These are phyloP conservation scores for Cinara cedri DNA, from an alignment of 2,888 invertebrate species.

Conservation along the genomic window DNA sequence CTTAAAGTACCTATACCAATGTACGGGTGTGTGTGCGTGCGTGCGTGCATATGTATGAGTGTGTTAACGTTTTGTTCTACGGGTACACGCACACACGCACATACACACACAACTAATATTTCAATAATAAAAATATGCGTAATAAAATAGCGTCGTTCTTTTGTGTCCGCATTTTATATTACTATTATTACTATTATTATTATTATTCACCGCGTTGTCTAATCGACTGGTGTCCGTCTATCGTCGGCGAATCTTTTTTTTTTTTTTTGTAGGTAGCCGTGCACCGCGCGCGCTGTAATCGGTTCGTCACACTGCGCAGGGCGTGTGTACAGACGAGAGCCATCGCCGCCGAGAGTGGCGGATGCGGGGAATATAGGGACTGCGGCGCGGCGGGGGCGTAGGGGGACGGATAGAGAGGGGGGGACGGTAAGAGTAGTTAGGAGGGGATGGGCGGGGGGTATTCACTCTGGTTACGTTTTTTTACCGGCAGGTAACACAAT, in stretches of 20 bases:
- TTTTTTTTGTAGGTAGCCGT: conserved; percentile 36
- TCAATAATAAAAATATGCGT: conserved; percentile 23
- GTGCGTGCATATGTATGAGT: background rate
- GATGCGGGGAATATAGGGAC: conserved; percentile 20
- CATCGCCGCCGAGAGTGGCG: conserved; percentile 11
- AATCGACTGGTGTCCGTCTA: conserved; percentile 41
- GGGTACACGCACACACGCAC: too few relatives aligned
- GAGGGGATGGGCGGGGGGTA: too few relatives aligned
- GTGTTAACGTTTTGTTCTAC: background rate
- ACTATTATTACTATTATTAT: background rate
- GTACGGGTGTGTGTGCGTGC: background rate
- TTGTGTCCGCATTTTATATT: conserved; percentile 15
- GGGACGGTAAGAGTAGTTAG: too few relatives aligned
- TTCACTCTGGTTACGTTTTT: conserved; percentile 53
- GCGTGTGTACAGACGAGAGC: conserved; percentile 52
- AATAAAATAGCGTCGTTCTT: background rate
- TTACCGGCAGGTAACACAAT: conserved; percentile 53
- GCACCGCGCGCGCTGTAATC: conserved; percentile 25
- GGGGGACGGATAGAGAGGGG: background rate
- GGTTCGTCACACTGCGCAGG: conserved; percentile 52
- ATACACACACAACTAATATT: background rate
- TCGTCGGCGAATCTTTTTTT: conserved; percentile 51
- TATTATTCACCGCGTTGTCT: conserved; percentile 29
- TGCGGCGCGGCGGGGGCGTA: background rate
- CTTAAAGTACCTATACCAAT: background rate